phyloP scores from a whole-genome alignment of 2,113 vertebrate species.

The Herpailurus yagouaroundi region DNA sequence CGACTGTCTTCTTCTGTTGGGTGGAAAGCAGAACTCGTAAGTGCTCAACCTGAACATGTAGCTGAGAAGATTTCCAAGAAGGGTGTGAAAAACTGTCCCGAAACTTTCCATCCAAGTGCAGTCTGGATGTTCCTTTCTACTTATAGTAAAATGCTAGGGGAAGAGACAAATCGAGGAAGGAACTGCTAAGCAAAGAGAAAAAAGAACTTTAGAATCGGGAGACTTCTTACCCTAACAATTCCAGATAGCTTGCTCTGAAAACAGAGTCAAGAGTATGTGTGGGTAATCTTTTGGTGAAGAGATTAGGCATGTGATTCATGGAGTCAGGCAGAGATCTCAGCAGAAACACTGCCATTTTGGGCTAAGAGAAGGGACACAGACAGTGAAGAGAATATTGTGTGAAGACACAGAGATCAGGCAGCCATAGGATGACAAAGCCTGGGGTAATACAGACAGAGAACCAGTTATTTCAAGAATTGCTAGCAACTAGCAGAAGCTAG shows the following conservation, averaged over 20 bases:
- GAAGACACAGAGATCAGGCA: background rate
- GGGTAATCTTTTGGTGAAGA: background rate
- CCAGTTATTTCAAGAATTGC: background rate
- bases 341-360: background rate
- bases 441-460: background rate
- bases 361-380: background rate
- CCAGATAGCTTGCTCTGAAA: background rate
- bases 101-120: background rate
- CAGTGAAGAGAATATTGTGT: background rate
- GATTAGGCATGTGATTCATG: background rate
- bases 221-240: background rate
- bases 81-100: background rate
- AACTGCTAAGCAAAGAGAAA: background rate
- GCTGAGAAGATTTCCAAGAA: background rate
- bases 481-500: background rate
- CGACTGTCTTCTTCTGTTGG: background rate
- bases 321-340: background rate
- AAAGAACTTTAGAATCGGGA: background rate
- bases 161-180: background rate
- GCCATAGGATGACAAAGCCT: background rate
- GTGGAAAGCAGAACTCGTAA: background rate
- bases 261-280: background rate
- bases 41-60: background rate
- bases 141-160: background rate
- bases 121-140: background rate